A percentile compares a stretch with the other conserved stretches of the same genome.
Evolutionary conservation across 2,888 invertebrate species (phyloP).

Genomic region (Agapetus fuscipes): DNA sequence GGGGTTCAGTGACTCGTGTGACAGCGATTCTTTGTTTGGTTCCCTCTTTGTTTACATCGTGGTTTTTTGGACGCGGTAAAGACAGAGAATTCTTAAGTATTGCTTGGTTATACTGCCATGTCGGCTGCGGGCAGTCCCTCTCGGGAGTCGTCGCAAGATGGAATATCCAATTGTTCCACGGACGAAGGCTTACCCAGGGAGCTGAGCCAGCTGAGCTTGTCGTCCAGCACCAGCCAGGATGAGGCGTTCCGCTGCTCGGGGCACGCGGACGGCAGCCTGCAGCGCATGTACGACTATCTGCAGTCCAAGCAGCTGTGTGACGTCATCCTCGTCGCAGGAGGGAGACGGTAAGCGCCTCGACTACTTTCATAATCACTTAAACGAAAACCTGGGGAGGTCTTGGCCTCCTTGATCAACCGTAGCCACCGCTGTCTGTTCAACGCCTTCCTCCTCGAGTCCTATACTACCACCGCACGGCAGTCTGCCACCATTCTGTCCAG

Average conservation of each 20-base stretch:
- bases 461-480: too few species aligned
- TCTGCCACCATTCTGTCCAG: too few species aligned
- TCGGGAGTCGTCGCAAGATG: slow-evolving; percentile 39
- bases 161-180: slow-evolving; percentile 41
- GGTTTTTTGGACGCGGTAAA: too few species aligned
- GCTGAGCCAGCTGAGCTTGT: slow-evolving; percentile 54
- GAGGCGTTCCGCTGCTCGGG: slow-evolving; percentile 67
- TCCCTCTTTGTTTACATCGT: not conserved
- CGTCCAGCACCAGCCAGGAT: slow-evolving; percentile 62
- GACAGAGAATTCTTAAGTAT: too few species aligned
- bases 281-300: slow-evolving; percentile 73
- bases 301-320: slow-evolving; percentile 79
- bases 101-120: too few species aligned
- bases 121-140: slow-evolving; percentile 31
- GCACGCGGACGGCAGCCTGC: slow-evolving; percentile 73
- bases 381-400: too few species aligned
- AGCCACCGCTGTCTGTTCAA: too few species aligned
- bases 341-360: slow-evolving; percentile 55
- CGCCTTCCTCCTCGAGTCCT: too few species aligned
- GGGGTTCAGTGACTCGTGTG: not conserved
- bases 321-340: slow-evolving; percentile 75
- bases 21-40: slow-evolving; percentile 4
- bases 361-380: too few species aligned
- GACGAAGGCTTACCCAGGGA: slow-evolving; percentile 55
- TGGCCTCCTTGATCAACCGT: too few species aligned